A percentile compares a stretch with the other conserved stretches of the same genome.
phyloP scores from a whole-genome alignment of 2,888 invertebrate species.

The Nephrocerus scutellatus region DNA sequence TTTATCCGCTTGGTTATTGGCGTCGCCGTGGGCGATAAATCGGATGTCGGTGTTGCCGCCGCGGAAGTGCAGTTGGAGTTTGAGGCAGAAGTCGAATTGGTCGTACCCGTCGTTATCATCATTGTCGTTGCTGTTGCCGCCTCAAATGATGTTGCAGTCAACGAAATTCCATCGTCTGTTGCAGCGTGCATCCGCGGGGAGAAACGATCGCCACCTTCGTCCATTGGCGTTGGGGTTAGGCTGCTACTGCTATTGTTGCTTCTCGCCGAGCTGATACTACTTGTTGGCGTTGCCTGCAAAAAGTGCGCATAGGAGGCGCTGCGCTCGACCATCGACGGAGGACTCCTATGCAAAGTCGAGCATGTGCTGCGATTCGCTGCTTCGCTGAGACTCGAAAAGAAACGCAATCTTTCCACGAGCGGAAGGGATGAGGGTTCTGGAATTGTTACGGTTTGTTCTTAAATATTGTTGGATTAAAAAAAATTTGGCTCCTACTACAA shows the following conservation, averaged over 20 bases:
- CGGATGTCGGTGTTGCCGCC: slow-evolving; percentile 15
- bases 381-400: slow-evolving; percentile 42
- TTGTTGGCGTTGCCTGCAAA: slow-evolving; percentile 28
- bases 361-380: slow-evolving; percentile 11
- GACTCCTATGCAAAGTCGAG: not conserved
- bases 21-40: slow-evolving; percentile 21
- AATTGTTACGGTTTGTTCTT: slow-evolving; percentile 13
- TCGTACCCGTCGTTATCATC: not conserved
- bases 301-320: slow-evolving; percentile 17
- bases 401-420: slow-evolving; percentile 42
- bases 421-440: slow-evolving; percentile 45
- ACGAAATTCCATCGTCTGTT: not conserved
- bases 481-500: slow-evolving; percentile 8
- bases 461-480: no score
- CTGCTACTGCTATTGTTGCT: slow-evolving; percentile 31
- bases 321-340: slow-evolving; percentile 27
- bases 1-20: slow-evolving; percentile 30
- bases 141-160: not conserved
- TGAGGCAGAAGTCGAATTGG: not conserved
- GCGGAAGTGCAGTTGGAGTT: slow-evolving; percentile 1
- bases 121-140: slow-evolving; percentile 2
- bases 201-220: no score
- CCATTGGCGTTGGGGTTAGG: slow-evolving; percentile 36
- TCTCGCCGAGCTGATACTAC: slow-evolving; percentile 27
- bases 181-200: slow-evolving; percentile 10